These are phyloP conservation scores for Columba guinea DNA, from an alignment of 2,797 vertebrate genomes.

Conservation along the genomic window DNA sequence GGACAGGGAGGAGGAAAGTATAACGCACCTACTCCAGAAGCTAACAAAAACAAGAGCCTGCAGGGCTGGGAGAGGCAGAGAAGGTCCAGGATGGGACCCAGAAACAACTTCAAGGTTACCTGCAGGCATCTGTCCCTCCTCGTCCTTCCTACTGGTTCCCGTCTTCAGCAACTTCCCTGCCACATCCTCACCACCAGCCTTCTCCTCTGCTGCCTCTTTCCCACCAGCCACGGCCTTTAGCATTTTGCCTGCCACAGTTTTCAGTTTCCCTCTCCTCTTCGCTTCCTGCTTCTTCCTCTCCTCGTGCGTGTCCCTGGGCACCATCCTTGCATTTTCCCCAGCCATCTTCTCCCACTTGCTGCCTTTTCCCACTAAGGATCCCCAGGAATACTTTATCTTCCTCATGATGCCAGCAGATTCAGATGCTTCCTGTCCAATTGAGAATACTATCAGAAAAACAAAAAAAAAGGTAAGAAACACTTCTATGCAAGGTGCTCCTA, in stretches of 20 bases:
- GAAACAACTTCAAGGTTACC: conserved; percentile 30
- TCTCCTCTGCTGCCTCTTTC: neutral
- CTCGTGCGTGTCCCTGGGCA: neutral
- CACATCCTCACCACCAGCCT: neutral
- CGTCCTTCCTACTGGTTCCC: neutral
- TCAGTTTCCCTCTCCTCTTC: neutral
- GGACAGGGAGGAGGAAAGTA: neutral
- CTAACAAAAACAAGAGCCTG: neutral
- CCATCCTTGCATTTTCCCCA: conserved; percentile 4
- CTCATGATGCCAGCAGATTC: conserved; percentile 23
- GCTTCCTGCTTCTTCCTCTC: neutral
- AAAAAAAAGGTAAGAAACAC: neutral
- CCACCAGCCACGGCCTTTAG: neutral
- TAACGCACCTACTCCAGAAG: neutral
- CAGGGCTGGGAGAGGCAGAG: neutral
- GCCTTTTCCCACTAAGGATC: neutral
- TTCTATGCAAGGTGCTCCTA: neutral
- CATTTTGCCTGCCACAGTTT: conserved; percentile 25
- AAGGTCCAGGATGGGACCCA: neutral
- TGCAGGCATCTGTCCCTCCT: neutral
- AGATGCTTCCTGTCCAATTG: neutral
- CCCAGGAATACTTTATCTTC: neutral
- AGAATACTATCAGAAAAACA: neutral
- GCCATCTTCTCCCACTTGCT: neutral
- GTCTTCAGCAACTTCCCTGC: conserved; percentile 1